Evolutionary conservation across 1,140 invertebrate species (phyloP), one percentile per base, ranked within the genome.

Genomic region (Caenorhabditis briggsae): DNA sequence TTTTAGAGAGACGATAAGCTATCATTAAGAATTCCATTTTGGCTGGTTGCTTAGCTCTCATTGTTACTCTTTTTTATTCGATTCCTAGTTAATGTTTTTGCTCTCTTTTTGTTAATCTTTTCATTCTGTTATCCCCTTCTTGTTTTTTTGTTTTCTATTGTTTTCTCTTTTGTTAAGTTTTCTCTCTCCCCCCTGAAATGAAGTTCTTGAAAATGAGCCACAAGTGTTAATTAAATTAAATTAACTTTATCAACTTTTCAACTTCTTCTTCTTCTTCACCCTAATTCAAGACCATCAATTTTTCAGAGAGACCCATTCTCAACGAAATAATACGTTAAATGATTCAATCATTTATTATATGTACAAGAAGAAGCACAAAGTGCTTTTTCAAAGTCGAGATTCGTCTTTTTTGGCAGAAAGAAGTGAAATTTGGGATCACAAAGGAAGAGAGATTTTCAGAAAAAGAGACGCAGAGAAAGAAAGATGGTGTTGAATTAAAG

Each of bases 401-500:
- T 8, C 16, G 3, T 33, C 33, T 50, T 50, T 18, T 78, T 78
- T 78, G 70, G 70, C 70, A 78, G 50, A 78, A 70, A 70, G 50
- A 20, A 58, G n/a, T 20, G 56, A 8, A n/a, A n/a, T n/a, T 61
- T 61, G 70, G 70, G 70, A 78, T 78, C 20, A 53, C 16, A 14
- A 41, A 18, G n/a, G 20, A 11, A 23, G 7, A 50, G 70, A 20
- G 43, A 50, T 8, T 33, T 33, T 33, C 33, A 33, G 33, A 33
- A 3, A 33, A 33, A 50, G 46, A 50, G 70, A 74, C 43, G 65
- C 20, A 74, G 41, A 33, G 33, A 74, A n/a, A 46, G 70, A 78
- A 78, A 78, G 70, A 78, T 78, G 70, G 70, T 78, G 70, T 78
- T 78, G 70, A 78, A 78, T 78, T 78, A 78, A 78, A 78, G 70